Conservation (phyloP, 2,888 invertebrate species). For the Phrixothrix hirtus region DNA sequence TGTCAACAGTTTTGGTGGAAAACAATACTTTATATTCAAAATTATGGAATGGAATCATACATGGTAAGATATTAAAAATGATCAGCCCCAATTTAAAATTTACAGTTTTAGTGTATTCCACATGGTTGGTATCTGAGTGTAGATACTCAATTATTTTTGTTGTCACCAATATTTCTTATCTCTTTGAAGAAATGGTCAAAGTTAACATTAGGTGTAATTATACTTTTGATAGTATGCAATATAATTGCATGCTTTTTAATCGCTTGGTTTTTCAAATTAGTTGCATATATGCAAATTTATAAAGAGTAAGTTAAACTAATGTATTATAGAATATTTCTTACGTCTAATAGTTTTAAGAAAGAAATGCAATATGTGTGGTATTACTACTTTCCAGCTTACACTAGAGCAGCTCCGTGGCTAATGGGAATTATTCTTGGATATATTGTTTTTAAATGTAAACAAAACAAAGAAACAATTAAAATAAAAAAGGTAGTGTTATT, state of each 20-base stretch:
- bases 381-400: slow-evolving; percentile 26
- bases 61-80: slow-evolving; percentile 37
- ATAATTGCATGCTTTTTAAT: not conserved
- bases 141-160: slow-evolving; percentile 56
- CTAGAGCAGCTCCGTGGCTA: slow-evolving; percentile 32
- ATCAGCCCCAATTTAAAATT: too few relatives aligned
- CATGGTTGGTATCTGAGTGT: slow-evolving; percentile 58
- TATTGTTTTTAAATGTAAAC: not conserved
- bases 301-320: not conserved
- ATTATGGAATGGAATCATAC: slow-evolving; percentile 44
- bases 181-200: slow-evolving; percentile 53
- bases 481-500: not conserved
- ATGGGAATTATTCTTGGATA: slow-evolving; percentile 34
- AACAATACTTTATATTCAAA: slow-evolving; percentile 53
- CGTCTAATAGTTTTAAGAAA: not conserved
- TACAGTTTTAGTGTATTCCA: slow-evolving; percentile 48
- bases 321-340: too few relatives aligned
- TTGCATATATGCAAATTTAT: not conserved
- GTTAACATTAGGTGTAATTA: slow-evolving; percentile 32
- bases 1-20: slow-evolving; percentile 55
- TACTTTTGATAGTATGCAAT: not conserved
- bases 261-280: slow-evolving; percentile 5
- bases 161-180: slow-evolving; percentile 55
- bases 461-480: not conserved
- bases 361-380: not conserved